A percentile compares a stretch with the other conserved stretches of the same genome.
Conservation (phyloP, 2,113 vertebrate species). For the Prionailurus bengalensis region DNA sequence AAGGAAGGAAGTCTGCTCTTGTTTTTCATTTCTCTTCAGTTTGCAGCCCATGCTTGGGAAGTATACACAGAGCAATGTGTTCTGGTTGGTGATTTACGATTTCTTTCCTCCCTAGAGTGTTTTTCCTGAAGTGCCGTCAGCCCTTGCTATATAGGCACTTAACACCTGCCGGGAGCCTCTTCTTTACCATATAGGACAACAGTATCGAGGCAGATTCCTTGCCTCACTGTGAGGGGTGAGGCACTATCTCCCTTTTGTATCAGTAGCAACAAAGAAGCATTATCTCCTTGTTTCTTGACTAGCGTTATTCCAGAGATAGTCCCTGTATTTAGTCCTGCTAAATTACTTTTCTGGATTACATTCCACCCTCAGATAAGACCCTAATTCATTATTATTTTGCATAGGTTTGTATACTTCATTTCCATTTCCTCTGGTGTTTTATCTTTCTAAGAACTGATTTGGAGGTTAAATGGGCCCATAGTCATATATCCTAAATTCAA, state of each 20-base stretch:
- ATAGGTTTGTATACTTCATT: background rate
- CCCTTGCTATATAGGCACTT: background rate
- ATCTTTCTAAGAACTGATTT: constrained; percentile 23
- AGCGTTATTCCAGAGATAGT: background rate
- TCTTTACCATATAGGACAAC: background rate
- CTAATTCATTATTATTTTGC: background rate
- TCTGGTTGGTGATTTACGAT: background rate
- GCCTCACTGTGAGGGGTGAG: too few species aligned
- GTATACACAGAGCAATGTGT: background rate
- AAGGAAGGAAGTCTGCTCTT: constrained; percentile 23
- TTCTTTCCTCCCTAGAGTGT: background rate
- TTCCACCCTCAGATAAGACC: background rate
- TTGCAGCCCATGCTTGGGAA: background rate
- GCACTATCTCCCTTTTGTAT: background rate
- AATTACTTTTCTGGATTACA: background rate
- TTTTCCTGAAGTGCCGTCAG: constrained; percentile 10
- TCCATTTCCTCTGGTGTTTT: background rate
- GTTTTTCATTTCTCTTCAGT: background rate
- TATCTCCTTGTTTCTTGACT: background rate
- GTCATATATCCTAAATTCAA: background rate
- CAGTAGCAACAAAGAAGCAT: background rate
- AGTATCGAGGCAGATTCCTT: background rate
- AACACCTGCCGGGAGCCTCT: background rate
- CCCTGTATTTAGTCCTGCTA: background rate
- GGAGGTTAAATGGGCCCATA: background rate